Conservation (phyloP, 1,140 invertebrate genomes). For the Drepana arcuata region DNA sequence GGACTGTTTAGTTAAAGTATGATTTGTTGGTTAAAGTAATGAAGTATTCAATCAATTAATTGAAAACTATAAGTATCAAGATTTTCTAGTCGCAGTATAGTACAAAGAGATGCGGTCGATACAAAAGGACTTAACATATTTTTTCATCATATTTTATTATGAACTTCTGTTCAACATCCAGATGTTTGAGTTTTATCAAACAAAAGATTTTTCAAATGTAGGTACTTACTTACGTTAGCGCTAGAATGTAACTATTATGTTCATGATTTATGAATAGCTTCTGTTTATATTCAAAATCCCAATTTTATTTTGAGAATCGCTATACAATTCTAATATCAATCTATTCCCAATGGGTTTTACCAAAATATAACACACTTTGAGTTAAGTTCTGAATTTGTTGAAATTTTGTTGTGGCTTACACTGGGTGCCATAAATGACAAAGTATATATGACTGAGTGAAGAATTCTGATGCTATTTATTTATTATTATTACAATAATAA, state of each 20-base stretch:
- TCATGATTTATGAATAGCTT: constrained; percentile 58
- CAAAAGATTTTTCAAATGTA: constrained; percentile 67
- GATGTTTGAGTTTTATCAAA: constrained; percentile 68
- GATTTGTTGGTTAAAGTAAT: too few relatives aligned
- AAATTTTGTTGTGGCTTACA: too few relatives aligned
- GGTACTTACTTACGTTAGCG: constrained; percentile 46
- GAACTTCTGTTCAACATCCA: constrained; percentile 70
- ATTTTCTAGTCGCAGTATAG: constrained; percentile 21
- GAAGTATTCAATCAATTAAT: too few relatives aligned
- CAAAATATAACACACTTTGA: too few relatives aligned
- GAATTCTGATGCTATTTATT: too few relatives aligned
- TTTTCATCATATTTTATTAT: constrained; percentile 71
- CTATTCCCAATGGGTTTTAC: constrained; percentile 10
- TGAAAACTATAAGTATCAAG: constrained; percentile 64
- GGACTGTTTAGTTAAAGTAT: too few relatives aligned
- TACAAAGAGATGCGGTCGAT: constrained; percentile 58
- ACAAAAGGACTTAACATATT: constrained; percentile 71
- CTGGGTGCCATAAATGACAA: too few relatives aligned
- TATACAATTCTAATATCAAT: constrained; percentile 17
- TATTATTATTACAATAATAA: too few relatives aligned
- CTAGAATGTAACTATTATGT: constrained; percentile 62
- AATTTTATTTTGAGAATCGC: constrained; percentile 40
- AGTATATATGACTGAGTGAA: too few relatives aligned
- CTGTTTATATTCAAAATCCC: constrained; percentile 56
- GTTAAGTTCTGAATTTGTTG: too few relatives aligned